Conservation (phyloP, 2,113 vertebrate species). For the Podilymbus podiceps region DNA sequence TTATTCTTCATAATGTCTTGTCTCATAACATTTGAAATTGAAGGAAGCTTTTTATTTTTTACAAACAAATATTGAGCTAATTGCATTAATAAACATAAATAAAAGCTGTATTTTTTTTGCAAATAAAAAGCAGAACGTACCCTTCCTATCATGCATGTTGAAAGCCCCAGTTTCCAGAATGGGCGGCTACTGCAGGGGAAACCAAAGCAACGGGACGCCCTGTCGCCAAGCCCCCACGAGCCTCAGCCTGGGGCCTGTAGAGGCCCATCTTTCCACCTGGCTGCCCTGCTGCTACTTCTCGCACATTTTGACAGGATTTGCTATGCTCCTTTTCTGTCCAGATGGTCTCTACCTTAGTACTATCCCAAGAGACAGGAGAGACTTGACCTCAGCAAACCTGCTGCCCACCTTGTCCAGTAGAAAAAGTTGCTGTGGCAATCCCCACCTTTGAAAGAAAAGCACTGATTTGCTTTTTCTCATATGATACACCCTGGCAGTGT, state of each 20-base stretch:
- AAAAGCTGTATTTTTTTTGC: background rate
- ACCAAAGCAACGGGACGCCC: background rate
- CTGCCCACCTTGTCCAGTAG: background rate
- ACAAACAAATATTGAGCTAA: background rate
- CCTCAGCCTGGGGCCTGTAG: background rate
- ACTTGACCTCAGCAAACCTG: background rate
- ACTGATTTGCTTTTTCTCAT: background rate
- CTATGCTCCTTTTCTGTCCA: background rate
- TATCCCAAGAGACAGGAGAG: background rate
- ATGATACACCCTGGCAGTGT: background rate
- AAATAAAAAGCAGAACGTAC: background rate
- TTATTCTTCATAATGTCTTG: background rate
- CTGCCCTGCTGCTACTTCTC: background rate
- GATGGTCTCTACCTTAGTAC: background rate
- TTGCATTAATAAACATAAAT: background rate
- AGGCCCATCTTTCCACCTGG: background rate
- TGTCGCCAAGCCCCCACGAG: rapidly evolving
- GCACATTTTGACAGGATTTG: background rate
- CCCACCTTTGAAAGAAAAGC: background rate
- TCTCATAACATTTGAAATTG: background rate
- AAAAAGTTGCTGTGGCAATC: background rate
- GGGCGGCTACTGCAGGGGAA: rapidly evolving
- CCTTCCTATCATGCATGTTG: background rate
- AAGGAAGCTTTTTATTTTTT: background rate
- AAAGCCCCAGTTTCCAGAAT: background rate